Evolutionary conservation across 2,797 vertebrate species (phyloP).

Genomic region (Otus scops): DNA sequence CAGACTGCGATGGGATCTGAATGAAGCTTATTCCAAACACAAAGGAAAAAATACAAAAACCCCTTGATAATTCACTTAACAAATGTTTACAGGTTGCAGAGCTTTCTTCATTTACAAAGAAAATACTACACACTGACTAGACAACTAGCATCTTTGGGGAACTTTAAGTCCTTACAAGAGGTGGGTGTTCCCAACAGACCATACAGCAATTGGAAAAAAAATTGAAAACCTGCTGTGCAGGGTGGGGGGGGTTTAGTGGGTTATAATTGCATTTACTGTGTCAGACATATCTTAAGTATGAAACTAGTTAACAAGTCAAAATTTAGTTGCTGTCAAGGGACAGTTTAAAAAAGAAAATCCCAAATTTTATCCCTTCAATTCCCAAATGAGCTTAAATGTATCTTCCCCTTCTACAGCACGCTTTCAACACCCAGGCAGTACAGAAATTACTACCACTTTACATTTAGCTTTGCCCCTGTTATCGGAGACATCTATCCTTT

Average conservation of each 20-base stretch:
- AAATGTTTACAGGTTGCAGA: constrained; percentile 14
- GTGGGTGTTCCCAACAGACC: background rate
- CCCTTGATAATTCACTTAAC: background rate
- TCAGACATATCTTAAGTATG: background rate
- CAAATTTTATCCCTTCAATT: background rate
- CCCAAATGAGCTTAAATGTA: background rate
- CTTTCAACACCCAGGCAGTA: background rate
- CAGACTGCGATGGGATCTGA: constrained; percentile 1
- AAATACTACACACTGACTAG: background rate
- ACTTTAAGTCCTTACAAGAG: background rate
- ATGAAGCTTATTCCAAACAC: constrained; percentile 23
- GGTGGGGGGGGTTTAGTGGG: background rate
- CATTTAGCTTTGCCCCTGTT: background rate
- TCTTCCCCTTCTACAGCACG: background rate
- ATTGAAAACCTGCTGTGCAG: background rate
- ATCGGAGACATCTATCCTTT: background rate
- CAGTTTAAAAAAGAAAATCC: background rate
- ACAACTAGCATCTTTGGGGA: background rate
- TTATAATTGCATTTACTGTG: background rate
- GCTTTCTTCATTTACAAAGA: background rate
- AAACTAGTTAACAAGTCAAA: background rate
- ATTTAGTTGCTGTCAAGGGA: background rate
- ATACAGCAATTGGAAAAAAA: background rate
- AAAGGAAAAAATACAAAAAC: constrained; percentile 6
- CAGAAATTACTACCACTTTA: background rate